Evolutionary conservation across 2,113 vertebrate genomes (phyloP).

Genomic region (Rhynchopsitta pachyrhyncha): DNA sequence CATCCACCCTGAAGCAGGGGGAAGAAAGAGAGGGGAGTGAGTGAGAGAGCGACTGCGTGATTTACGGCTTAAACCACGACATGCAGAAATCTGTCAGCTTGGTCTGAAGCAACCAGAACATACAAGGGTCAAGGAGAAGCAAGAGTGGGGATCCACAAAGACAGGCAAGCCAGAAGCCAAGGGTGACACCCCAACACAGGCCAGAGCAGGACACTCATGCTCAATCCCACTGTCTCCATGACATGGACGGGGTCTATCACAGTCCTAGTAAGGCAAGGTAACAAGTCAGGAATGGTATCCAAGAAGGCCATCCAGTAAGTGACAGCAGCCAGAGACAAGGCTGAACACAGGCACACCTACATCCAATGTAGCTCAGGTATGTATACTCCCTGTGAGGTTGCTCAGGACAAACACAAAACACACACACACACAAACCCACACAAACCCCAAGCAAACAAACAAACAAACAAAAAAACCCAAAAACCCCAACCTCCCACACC

Average conservation of each 20-base stretch:
- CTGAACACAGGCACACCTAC: background rate
- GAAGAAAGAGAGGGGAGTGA: too few species aligned
- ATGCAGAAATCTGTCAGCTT: background rate
- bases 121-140: background rate
- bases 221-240: background rate
- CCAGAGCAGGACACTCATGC: background rate
- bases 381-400: background rate
- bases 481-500: too few species aligned
- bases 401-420: background rate
- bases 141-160: background rate
- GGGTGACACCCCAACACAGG: fast-evolving
- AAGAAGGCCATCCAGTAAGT: background rate
- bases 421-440: fast-evolving
- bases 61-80: too few species aligned
- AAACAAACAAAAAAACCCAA: background rate
- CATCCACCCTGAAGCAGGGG: too few species aligned
- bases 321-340: background rate
- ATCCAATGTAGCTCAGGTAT: background rate
- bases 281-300: background rate
- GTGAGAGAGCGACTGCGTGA: too few species aligned
- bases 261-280: fast-evolving
- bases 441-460: background rate
- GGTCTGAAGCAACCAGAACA: background rate
- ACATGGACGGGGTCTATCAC: background rate
- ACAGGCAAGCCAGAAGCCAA: background rate